Conservation (phyloP, 2,888 invertebrate species). For the Monoplex corrugatus region DNA sequence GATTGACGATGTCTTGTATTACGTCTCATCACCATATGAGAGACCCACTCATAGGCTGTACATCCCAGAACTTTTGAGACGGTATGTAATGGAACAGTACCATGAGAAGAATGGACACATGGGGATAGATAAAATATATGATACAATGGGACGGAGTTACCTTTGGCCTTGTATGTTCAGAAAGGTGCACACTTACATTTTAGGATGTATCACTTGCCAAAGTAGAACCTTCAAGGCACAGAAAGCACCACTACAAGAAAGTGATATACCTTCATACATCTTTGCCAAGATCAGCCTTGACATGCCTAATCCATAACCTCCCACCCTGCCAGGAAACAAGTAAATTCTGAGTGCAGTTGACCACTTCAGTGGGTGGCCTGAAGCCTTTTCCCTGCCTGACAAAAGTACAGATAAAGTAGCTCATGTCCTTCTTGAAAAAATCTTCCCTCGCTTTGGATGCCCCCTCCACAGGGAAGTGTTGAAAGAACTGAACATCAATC, state of each 20-base stretch:
- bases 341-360: conserved; percentile 39
- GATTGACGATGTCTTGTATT: background rate
- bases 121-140: conserved; percentile 33
- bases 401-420: conserved; percentile 54
- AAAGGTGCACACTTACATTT: conserved; percentile 34
- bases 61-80: background rate
- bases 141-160: conserved; percentile 37
- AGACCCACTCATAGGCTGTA: background rate
- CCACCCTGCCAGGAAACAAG: conserved; percentile 48
- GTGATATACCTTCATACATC: conserved; percentile 42
- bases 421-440: conserved; percentile 55
- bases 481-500: too few relatives aligned
- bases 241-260: conserved; percentile 40
- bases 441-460: too few relatives aligned
- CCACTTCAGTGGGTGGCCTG: conserved; percentile 51
- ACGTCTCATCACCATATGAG: background rate
- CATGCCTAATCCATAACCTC: conserved; percentile 50
- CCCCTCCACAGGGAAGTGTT: too few relatives aligned
- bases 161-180: conserved; percentile 45
- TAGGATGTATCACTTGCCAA: conserved; percentile 41
- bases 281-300: conserved; percentile 37
- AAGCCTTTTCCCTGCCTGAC: conserved; percentile 56
- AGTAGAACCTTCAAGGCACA: background rate
- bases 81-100: conserved; percentile 17
- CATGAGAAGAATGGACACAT: conserved; percentile 34